Evolutionary conservation across 2,797 vertebrate genomes (phyloP), one percentile per base, ranked within the genome.

Genomic region (Florisuga fusca): DNA sequence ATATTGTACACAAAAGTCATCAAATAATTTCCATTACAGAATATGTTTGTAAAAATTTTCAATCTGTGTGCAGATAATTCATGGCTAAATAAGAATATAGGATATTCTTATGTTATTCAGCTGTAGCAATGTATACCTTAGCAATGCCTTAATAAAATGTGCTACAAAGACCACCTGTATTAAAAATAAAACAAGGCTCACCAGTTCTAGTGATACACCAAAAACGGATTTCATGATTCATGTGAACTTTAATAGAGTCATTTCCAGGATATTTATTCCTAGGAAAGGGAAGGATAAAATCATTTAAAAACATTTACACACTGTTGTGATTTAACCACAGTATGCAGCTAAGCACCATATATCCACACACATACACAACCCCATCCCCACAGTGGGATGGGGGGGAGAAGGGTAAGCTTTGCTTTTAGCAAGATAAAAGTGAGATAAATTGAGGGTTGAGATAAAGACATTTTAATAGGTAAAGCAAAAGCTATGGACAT

Each of bases 61-160:
- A 48, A 71, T 93, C 74, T 92, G 64, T 93, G 90, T 95, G 72
- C 75, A 87, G 78, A 69, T 75, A 90, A 85, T 62, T 93, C 25
- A 12, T 48, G 50, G 15, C 61, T 90, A 77, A 78, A n/a, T n/a
- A n/a, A n/a, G n/a, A 63, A 87, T 87, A 90, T 90, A 81, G 55
- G 73, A 38, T 76, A 83, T 71, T 90, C 36, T 61, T 74, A 10
- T 0, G 0, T 85, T 90, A 45, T n/a, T 87, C 10, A 10, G 31
- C 81, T 78, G 72, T n/a, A n/a, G 73, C 69, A 91, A 41, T 18
- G 48, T 83, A 62, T 16, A 66, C 69, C n/a, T 92, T 72, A 84
- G 76, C 57, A 92, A 66, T 62, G 29, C 82, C 27, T 77, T 74
- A 41, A 36, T 92, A 62, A 89, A 36, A 29, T 51, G 53, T 87